Evolutionary conservation across 2,113 vertebrate species (phyloP), one percentile per base, ranked within the genome.

Genomic region (Speoplatyrhinus poulsoni): DNA sequence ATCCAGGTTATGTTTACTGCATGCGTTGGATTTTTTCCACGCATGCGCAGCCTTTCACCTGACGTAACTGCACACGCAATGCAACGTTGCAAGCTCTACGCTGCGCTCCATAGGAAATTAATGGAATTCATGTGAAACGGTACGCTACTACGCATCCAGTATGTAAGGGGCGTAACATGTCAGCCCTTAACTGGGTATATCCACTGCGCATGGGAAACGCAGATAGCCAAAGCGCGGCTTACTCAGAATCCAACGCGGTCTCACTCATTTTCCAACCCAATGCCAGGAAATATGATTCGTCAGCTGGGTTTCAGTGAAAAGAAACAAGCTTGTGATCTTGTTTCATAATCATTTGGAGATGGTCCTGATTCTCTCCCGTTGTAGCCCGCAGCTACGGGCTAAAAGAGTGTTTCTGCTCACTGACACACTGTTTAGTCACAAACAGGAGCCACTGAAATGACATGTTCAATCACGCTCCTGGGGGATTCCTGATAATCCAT

Each of bases 401-500:
- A 41, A 8, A 3, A 2, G 1, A 53, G 69, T 11, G 65, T 70
- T 59, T 80, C 60, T 69, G 60, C 67, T 6, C 36, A 5, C 73
- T 69, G n/a, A 7, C 8, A 33, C 1, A 32, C 54, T 41, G 61
- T 57, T 52, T 6, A 75, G 73, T 67, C 71, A 72, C 84, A 50
- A 65, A 72, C 76, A 17, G 57, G 50, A 67, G 68, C 65, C 67
- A 47, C 55, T 0, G 13, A 54, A 46, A 46, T 60, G 81, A 69
- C 82, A 67, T 63, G 83, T 75, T 87, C 54, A 26, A 67, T 85
- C 86, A 78, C 47, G 80, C 76, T 69, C 67, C 66, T 41, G 66
- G 69, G 72, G 60, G 81, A 70, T 84, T 85, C 81, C 71, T 67
- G 61, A 82, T 70, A 83, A 84, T 84, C 80, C 75, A 73, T 74